Base-by-base conservation (phyloP, 2,888 invertebrate species). In the Acanthosoma haemorrhoidale region DNA sequence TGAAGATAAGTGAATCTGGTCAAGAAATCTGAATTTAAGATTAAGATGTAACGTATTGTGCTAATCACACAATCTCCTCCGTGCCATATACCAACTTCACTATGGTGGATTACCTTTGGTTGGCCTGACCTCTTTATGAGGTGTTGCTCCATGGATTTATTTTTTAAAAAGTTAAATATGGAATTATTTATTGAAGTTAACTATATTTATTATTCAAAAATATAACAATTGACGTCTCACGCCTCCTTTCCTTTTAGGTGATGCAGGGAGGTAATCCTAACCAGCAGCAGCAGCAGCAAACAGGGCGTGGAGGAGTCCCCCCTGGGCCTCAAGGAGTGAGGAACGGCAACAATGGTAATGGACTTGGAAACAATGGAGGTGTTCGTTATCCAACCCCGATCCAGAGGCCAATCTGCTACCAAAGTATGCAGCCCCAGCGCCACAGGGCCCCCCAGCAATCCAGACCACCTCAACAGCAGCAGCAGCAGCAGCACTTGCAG, bases 251-350 rank as follows among this genome's bases (percentile, higher is more conserved):
- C 21, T 18, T 58, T 16, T 15, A 58, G 68, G 68, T 68, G 68
- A 68, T 68, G n/a, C 57, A 68, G 51, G 41, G 68, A 31, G 66
- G 51, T 4, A 39, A 36, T 18, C 16, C 6, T 9, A 57, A 31
- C n/a, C 41, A 51, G 4, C 16, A 38, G 9, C 31, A 71, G 61
- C 71, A 70, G 29, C 75, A 74, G 41, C 75, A 73, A 68, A 75
- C 73, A 51, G 74, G 74, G 71, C 73, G 57, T 1, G 68, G 57
- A 16, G 68, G 68, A 75, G 74, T 74, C 82, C 82, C 77, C 82
- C 83, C 15, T 38, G 73, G 84, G 83, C 79, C 84, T 84, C 58
- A 80, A 43, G 68, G 58, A 15, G 67, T 67, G 13, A 31, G 67
- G 8, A 51, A 18, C 25, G 67, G 51, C 25, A 31, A 36, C 6